Base-by-base conservation (phyloP, 2,888 invertebrate species). In the Pristionchus entomophagus region DNA sequence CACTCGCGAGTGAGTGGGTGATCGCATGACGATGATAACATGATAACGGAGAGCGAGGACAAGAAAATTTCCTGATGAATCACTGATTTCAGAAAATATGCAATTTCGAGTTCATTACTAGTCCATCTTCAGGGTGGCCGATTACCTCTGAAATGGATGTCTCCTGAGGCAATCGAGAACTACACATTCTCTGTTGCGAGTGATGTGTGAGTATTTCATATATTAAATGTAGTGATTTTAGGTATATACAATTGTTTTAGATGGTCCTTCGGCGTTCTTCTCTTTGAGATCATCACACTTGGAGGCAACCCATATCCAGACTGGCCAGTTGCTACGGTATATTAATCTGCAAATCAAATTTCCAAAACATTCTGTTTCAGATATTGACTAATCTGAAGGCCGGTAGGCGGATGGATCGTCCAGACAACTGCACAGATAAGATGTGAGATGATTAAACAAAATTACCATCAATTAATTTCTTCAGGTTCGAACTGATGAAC, bases 101-200 rank as follows among this genome's bases (percentile, higher is more conserved):
- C n/a, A n/a, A n/a, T n/a, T n/a, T n/a, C n/a, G n/a, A n/a, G n/a
- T n/a, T n/a, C n/a, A n/a, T n/a, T n/a, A n/a, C n/a, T n/a, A 35
- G 2, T 69, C 6, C 0, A 41, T 14, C 32, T 82, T 19, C 56
- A 82, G 82, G 82, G 82, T 38, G 82, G 82, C 32, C 56, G 82
- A 2, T 29, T 82, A 38, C 82, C 82, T 1, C 82, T 82, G 29
- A 82, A 82, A 22, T 82, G 82, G 82, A 82, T 82, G 82, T 38
- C 82, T 1, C 82, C 82, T 0, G 82, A 82, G 45, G 82, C 82
- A 1, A 59, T 82, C 38, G 59, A 82, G 41, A n/a, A 29, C 1
- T 82, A 82, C 59, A 59, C 56, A 2, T 82, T 82, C 19, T 82
- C 82, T 12, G 59, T 59, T 4, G 38, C 38, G 22, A 82, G 82